Percentiles rank a stretch among this genome's conserved stretches.
Conservation (phyloP, 1,140 invertebrate genomes). For the Drosophila ogumai region DNA sequence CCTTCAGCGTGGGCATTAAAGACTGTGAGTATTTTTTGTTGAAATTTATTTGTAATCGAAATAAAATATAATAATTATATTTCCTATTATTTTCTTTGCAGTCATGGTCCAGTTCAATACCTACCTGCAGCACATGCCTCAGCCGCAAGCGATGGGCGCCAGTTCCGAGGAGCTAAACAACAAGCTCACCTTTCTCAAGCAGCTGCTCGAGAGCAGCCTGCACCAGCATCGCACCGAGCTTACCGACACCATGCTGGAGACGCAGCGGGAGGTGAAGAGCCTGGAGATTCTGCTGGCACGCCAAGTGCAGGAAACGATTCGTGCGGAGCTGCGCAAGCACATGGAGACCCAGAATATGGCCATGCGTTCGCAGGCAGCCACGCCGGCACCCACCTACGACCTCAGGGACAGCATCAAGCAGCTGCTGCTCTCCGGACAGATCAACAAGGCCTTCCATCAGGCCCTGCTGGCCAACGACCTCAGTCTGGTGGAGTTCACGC, state of each 20-base stretch:
- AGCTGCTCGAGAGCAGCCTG: slow-evolving; percentile 72
- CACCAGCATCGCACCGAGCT: slow-evolving; percentile 71
- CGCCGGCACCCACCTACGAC: slow-evolving; percentile 88
- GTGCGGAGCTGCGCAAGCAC: slow-evolving; percentile 85
- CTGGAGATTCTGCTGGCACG: slow-evolving; percentile 76
- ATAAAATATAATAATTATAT: slow-evolving; percentile 2
- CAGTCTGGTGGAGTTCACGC: slow-evolving; percentile 92
- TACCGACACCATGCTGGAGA: slow-evolving; percentile 75
- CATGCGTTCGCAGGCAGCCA: slow-evolving; percentile 89
- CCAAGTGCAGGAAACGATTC: slow-evolving; percentile 77
- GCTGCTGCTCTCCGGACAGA: slow-evolving; percentile 90
- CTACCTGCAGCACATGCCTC: slow-evolving; percentile 83
- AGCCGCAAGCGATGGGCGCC: slow-evolving; percentile 53
- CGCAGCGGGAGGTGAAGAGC: slow-evolving; percentile 78
- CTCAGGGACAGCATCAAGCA: slow-evolving; percentile 90
- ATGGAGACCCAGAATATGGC: slow-evolving; percentile 87
- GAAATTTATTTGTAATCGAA: background rate
- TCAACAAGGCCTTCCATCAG: slow-evolving; percentile 95
- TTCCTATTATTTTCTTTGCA: slow-evolving; percentile 38
- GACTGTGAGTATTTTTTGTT: slow-evolving; percentile 92
- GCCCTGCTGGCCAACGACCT: slow-evolving; percentile 95
- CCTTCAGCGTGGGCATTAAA: slow-evolving; percentile 93
- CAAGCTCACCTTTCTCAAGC: slow-evolving; percentile 66
- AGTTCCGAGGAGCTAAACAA: slow-evolving; percentile 71
- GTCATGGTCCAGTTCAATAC: slow-evolving; percentile 86